Conservation (phyloP, 2,888 invertebrate genomes). For the Allolobophora icterica region DNA sequence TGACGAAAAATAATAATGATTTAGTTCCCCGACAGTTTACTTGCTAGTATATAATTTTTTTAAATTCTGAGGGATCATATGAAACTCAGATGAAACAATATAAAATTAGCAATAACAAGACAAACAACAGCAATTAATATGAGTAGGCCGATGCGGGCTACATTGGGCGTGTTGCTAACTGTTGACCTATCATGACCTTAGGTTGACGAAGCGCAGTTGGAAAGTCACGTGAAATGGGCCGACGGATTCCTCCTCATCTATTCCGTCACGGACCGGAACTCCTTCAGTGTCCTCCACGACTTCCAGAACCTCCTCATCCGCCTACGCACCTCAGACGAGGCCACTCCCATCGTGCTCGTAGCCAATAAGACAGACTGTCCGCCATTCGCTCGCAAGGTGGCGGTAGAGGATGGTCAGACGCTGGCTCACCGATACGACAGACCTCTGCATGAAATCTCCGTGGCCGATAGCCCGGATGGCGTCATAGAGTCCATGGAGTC, state of each 20-base stretch:
- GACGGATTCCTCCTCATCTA: conserved; percentile 87
- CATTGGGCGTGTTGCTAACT: too few species aligned
- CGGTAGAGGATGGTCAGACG: conserved; percentile 53
- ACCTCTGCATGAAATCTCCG: conserved; percentile 58
- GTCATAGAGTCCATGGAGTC: conserved; percentile 58
- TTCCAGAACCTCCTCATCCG: conserved; percentile 64
- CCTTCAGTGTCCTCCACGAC: conserved; percentile 81
- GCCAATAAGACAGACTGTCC: conserved; percentile 58
- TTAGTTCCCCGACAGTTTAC: too few species aligned
- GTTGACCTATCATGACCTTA: too few species aligned
- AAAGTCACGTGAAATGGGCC: conserved; percentile 78
- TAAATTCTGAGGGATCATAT: too few species aligned
- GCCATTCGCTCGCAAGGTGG: conserved; percentile 53
- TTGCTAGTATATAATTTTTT: too few species aligned
- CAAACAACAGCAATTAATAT: too few species aligned
- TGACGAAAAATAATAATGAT: not conserved
- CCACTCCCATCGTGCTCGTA: conserved; percentile 55
- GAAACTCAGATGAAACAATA: too few species aligned
- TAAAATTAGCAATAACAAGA: too few species aligned
- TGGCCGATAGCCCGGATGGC: conserved; percentile 56
- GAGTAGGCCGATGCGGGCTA: too few species aligned
- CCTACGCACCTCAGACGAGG: conserved; percentile 46
- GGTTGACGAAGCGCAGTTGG: conserved; percentile 49
- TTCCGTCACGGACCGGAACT: conserved; percentile 84
- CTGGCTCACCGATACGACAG: conserved; percentile 54